phyloP scores from a whole-genome alignment of 1,140 invertebrate species.

The Pteromalus puparum region DNA sequence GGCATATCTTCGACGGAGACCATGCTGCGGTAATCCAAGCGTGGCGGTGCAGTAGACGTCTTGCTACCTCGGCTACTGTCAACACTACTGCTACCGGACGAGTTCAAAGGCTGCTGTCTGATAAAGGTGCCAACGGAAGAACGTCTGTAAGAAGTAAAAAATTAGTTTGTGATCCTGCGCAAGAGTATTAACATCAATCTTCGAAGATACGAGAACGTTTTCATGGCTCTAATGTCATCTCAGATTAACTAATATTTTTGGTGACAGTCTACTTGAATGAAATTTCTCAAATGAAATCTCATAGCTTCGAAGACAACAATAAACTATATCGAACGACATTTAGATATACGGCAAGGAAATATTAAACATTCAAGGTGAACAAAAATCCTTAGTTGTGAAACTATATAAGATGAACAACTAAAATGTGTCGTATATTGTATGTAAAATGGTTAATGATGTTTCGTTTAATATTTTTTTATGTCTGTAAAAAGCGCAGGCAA shows the following conservation, averaged over 20 bases:
- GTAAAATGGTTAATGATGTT: constrained; percentile 28
- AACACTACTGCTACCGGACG: constrained; percentile 73
- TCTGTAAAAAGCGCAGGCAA: constrained; percentile 46
- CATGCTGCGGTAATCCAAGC: constrained; percentile 92
- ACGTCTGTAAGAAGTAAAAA: constrained; percentile 76
- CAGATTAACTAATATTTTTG: too few relatives aligned
- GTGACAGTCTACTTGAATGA: neutral
- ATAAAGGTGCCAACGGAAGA: constrained; percentile 89
- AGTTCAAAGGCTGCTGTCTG: constrained; percentile 76
- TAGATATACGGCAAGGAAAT: neutral
- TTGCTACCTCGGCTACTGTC: constrained; percentile 78
- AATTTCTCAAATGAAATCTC: constrained; percentile 14
- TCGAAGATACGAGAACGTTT: constrained; percentile 31
- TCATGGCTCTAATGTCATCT: neutral
- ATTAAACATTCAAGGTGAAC: constrained; percentile 42
- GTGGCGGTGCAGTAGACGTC: constrained; percentile 79
- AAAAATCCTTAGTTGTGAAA: neutral
- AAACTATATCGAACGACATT: constrained; percentile 11
- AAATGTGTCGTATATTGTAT: constrained; percentile 29
- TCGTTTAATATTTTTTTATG: constrained; percentile 29
- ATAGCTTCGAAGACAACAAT: constrained; percentile 38
- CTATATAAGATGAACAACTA: constrained; percentile 25
- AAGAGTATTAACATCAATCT: neutral
- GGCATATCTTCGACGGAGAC: constrained; percentile 96
- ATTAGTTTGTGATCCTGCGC: neutral